These are phyloP conservation scores for Vireo griseus DNA, from an alignment of 2,797 vertebrate genomes.

Conservation along the genomic window DNA sequence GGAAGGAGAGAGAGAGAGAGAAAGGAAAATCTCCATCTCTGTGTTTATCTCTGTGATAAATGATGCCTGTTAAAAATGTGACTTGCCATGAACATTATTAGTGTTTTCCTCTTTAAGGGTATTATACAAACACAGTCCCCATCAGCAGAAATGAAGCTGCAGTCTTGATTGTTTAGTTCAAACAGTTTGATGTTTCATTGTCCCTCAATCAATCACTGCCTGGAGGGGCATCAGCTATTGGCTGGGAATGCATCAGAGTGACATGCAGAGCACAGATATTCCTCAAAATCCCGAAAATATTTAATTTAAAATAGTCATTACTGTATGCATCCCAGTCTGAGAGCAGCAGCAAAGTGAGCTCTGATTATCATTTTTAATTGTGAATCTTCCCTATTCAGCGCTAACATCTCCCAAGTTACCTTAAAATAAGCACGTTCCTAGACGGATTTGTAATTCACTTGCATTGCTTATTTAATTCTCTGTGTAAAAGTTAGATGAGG, in stretches of 20 bases:
- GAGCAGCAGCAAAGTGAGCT: not conserved
- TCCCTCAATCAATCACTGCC: conserved; percentile 3
- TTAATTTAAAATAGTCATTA: not conserved
- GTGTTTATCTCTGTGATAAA: conserved; percentile 38
- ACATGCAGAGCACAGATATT: not conserved
- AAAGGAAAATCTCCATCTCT: not conserved
- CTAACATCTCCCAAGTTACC: not conserved
- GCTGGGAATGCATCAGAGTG: not conserved
- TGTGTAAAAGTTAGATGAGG: not conserved
- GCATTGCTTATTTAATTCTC: not conserved
- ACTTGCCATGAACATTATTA: not conserved
- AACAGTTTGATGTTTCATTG: conserved; percentile 31
- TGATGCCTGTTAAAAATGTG: conserved; percentile 26
- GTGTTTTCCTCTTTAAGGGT: not conserved
- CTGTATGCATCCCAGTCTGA: not conserved
- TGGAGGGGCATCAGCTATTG: not conserved
- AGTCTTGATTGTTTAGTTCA: conserved; percentile 15
- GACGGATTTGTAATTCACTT: not conserved
- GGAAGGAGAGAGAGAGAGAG: not conserved
- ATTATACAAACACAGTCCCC: not conserved
- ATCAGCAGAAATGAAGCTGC: conserved; percentile 24
- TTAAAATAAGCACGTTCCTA: not conserved
- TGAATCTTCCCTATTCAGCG: not conserved
- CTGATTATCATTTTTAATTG: conserved; percentile 28
- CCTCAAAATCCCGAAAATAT: conserved; percentile 11